These are phyloP conservation scores for Natrix natrix DNA, from an alignment of 2,797 vertebrate species.

Conservation along the genomic window DNA sequence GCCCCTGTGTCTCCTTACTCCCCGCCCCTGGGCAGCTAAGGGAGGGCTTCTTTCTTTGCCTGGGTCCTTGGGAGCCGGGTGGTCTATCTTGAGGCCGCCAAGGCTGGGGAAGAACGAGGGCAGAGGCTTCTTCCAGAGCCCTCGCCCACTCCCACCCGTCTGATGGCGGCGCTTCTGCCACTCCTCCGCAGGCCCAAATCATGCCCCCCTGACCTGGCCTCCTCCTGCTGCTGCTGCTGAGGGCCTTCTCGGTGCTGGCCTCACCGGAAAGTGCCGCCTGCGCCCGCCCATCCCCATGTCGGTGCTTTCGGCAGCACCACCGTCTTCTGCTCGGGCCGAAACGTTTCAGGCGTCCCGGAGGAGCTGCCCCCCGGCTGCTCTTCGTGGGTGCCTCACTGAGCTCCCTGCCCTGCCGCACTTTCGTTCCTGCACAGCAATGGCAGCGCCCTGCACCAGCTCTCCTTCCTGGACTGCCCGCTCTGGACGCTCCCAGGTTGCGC, in stretches of 20 bases:
- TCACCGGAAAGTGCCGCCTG: slow-evolving; percentile 7
- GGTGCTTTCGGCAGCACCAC: slow-evolving; percentile 66
- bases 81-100: neutral
- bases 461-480: slow-evolving; percentile 80
- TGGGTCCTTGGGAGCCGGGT: too few species aligned
- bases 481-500: slow-evolving; percentile 59
- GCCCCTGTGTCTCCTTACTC: neutral
- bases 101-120: neutral
- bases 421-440: slow-evolving; percentile 47
- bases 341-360: slow-evolving; percentile 42
- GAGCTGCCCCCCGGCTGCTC: slow-evolving; percentile 65
- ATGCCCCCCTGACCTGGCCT: neutral
- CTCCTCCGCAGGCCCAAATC: too few species aligned
- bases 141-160: neutral
- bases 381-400: slow-evolving; percentile 66
- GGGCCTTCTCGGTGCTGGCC: slow-evolving; percentile 32
- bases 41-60: neutral
- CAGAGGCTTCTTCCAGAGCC: too few species aligned
- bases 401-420: slow-evolving; percentile 35
- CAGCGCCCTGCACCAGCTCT: slow-evolving; percentile 77
- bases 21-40: neutral
- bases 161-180: neutral
- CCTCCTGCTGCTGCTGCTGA: neutral
- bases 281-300: slow-evolving; percentile 65
- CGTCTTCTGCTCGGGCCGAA: slow-evolving; percentile 67